These are phyloP conservation scores for Acleris holmiana DNA, from an alignment of 2,888 invertebrate genomes.

Conservation along the genomic window DNA sequence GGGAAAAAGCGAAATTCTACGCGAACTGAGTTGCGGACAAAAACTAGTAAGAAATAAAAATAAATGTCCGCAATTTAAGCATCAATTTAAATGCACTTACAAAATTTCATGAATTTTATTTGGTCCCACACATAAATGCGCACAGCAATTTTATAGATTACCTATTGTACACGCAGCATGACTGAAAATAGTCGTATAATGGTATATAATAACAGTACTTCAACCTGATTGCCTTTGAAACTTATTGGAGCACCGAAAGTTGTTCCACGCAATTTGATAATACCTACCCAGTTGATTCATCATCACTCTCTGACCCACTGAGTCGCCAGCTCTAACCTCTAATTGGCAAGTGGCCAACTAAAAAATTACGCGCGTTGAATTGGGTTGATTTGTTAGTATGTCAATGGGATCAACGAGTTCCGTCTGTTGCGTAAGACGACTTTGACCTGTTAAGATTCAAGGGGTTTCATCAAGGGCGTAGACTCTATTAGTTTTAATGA, in stretches of 20 bases:
- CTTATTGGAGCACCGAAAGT: slow-evolving; percentile 3
- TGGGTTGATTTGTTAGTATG: slow-evolving; percentile 28
- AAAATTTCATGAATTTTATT: no score
- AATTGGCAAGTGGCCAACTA: slow-evolving; percentile 37
- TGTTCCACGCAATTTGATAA: slow-evolving; percentile 18
- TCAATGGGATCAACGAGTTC: slow-evolving; percentile 29
- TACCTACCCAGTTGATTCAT: slow-evolving; percentile 30
- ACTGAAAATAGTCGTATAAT: neutral
- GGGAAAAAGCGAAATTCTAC: no score
- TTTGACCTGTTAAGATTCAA: slow-evolving; percentile 29
- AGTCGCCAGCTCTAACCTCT: slow-evolving; percentile 17
- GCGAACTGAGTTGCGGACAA: no score
- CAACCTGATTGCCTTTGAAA: slow-evolving; percentile 15
- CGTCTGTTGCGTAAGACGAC: slow-evolving; percentile 27
- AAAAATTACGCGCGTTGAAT: slow-evolving; percentile 30
- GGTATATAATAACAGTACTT: slow-evolving; percentile 31
- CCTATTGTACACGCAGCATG: neutral
- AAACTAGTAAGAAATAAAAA: no score
- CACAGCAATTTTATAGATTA: no score
- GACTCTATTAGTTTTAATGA: neutral
- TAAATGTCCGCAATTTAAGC: no score
- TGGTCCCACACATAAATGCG: no score
- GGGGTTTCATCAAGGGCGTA: slow-evolving; percentile 15
- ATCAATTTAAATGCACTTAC: no score
- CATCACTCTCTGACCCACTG: slow-evolving; percentile 32